These are phyloP conservation scores for Chloroclysta siterata DNA, from an alignment of 2,888 invertebrate genomes.

Conservation along the genomic window DNA sequence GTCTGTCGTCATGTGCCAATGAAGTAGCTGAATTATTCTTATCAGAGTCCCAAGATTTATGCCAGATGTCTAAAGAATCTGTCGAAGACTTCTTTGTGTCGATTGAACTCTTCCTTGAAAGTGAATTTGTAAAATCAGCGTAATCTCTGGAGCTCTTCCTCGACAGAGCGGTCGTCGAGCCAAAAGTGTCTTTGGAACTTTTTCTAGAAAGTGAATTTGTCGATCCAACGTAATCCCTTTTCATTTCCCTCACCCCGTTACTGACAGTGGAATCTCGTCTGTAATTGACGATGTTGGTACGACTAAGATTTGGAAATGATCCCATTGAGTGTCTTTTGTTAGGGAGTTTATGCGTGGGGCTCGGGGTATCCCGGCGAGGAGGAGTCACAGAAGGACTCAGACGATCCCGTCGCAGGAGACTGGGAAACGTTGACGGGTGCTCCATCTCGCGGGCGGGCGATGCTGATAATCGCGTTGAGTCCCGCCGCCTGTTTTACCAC, in stretches of 20 bases:
- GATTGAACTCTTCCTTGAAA: slow-evolving; percentile 81
- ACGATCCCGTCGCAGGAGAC: slow-evolving; percentile 86
- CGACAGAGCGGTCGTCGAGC: slow-evolving; percentile 56
- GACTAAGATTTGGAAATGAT: slow-evolving; percentile 72
- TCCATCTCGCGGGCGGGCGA: slow-evolving; percentile 85
- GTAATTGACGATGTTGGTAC: slow-evolving; percentile 71
- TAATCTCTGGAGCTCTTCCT: slow-evolving; percentile 69
- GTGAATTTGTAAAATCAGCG: slow-evolving; percentile 66
- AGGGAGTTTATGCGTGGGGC: slow-evolving; percentile 70
- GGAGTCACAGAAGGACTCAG: slow-evolving; percentile 78
- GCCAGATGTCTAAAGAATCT: slow-evolving; percentile 89
- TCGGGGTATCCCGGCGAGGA: slow-evolving; percentile 79
- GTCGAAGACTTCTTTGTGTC: slow-evolving; percentile 85
- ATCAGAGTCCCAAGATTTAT: slow-evolving; percentile 88
- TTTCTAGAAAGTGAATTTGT: slow-evolving; percentile 74
- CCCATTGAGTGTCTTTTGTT: slow-evolving; percentile 78
- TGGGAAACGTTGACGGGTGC: slow-evolving; percentile 90
- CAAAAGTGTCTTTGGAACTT: slow-evolving; percentile 49
- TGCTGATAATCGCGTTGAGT: slow-evolving; percentile 85
- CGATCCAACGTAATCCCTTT: slow-evolving; percentile 72
- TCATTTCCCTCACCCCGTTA: slow-evolving; percentile 76
- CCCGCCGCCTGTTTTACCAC: slow-evolving; percentile 80
- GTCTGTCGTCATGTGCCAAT: slow-evolving; percentile 84
- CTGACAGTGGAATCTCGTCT: slow-evolving; percentile 73
- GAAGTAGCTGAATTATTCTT: slow-evolving; percentile 86